Percentiles rank a stretch among this genome's conserved stretches.
These are phyloP conservation scores for Paramisgurnus dabryanus DNA, from an alignment of 2,113 vertebrate species.

Conservation along the genomic window DNA sequence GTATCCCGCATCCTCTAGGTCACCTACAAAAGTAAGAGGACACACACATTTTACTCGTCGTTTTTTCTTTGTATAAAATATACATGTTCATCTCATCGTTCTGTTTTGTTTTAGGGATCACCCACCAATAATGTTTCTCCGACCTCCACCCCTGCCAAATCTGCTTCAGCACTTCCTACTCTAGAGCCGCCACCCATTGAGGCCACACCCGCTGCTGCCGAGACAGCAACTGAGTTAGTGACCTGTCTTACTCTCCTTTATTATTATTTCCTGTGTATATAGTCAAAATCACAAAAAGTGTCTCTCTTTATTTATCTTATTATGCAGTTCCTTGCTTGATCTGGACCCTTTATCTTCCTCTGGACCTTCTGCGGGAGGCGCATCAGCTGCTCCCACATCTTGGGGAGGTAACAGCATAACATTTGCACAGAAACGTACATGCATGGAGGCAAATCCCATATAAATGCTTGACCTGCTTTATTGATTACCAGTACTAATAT, in stretches of 20 bases:
- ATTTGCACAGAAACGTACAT: not conserved
- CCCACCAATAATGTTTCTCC: slow-evolving; percentile 93
- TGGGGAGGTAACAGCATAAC: slow-evolving; percentile 86
- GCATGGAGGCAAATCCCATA: too few relatives aligned
- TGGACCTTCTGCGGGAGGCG: slow-evolving; percentile 69
- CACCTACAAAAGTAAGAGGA: slow-evolving; percentile 48
- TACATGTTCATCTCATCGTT: not conserved
- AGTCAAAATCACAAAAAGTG: not conserved
- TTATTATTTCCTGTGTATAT: not conserved
- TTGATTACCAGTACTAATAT: too few relatives aligned
- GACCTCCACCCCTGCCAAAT: slow-evolving; percentile 95
- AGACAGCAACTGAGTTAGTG: slow-evolving; percentile 72
- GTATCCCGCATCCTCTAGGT: slow-evolving; percentile 18
- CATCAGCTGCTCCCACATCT: slow-evolving; percentile 77
- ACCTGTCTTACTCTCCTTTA: not conserved
- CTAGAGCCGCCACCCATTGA: slow-evolving; percentile 87
- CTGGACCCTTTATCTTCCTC: slow-evolving; percentile 87
- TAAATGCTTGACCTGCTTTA: too few relatives aligned
- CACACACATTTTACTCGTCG: not conserved
- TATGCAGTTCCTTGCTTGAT: slow-evolving; percentile 87
- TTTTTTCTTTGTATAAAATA: not conserved
- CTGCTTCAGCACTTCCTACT: slow-evolving; percentile 84
- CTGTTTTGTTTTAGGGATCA: slow-evolving; percentile 80
- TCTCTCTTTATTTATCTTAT: slow-evolving; percentile 52
- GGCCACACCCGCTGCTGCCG: slow-evolving; percentile 50